phyloP scores from a whole-genome alignment of 2,113 vertebrate genomes.

The Alligator mississippiensis region DNA sequence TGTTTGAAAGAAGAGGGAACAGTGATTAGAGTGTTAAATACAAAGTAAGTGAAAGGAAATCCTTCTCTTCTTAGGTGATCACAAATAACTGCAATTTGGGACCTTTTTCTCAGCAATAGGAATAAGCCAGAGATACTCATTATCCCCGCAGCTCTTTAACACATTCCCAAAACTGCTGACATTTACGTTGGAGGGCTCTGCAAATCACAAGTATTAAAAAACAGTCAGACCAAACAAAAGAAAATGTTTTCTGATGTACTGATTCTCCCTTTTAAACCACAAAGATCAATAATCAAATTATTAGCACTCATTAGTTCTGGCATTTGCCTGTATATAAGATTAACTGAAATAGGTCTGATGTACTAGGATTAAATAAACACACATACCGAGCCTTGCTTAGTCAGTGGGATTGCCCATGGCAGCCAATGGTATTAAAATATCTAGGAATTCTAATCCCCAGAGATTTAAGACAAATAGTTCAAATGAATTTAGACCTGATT shows the following conservation, averaged over 20 bases:
- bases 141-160: not conserved
- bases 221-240: no score
- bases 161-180: not conserved
- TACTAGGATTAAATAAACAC: conserved; percentile 30
- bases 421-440: not conserved
- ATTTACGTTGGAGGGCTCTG: not conserved
- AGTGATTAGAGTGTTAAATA: not conserved
- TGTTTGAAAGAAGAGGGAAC: not conserved
- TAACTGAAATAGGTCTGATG: not conserved
- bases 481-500: not conserved
- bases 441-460: not conserved
- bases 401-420: not conserved
- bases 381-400: not conserved
- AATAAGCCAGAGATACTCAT: not conserved
- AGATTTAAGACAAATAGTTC: conserved; percentile 1
- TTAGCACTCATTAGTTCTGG: not conserved
- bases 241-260: no score
- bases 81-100: not conserved
- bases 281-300: not conserved
- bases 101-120: not conserved
- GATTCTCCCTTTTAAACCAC: not conserved
- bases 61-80: not conserved
- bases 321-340: not conserved
- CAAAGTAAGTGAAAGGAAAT: not conserved
- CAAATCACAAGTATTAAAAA: no score